Conservation (phyloP, 2,113 vertebrate species). For the Antigone vipio region DNA sequence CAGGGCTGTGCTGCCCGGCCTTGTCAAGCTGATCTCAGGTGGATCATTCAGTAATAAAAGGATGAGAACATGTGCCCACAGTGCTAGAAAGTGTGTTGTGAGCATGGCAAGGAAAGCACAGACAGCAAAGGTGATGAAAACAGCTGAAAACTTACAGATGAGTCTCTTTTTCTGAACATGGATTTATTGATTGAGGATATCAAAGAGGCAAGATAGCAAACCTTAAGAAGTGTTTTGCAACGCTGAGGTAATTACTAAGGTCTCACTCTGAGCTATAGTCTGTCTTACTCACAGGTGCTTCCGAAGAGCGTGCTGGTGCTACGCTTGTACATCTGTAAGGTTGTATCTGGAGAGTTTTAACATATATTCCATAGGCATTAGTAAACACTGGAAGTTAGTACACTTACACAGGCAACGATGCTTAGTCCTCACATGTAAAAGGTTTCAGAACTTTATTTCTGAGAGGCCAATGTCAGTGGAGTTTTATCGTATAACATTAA, state of each 20-base stretch:
- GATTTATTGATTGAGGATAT: background rate
- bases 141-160: background rate
- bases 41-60: background rate
- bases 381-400: background rate
- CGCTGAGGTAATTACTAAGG: background rate
- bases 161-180: background rate
- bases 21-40: background rate
- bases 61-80: background rate
- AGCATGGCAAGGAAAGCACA: background rate
- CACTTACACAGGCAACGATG: background rate
- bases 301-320: background rate
- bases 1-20: accelerated
- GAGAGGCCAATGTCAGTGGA: background rate
- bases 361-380: background rate
- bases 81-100: background rate
- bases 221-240: background rate
- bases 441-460: background rate
- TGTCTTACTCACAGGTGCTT: background rate
- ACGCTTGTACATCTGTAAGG: background rate
- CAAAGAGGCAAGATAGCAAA: background rate
- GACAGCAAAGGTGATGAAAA: background rate
- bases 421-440: background rate
- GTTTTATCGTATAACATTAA: background rate
- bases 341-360: background rate
- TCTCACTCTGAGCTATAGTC: background rate